phyloP scores from a whole-genome alignment of 2,888 invertebrate genomes.

The Papilio gigon region DNA sequence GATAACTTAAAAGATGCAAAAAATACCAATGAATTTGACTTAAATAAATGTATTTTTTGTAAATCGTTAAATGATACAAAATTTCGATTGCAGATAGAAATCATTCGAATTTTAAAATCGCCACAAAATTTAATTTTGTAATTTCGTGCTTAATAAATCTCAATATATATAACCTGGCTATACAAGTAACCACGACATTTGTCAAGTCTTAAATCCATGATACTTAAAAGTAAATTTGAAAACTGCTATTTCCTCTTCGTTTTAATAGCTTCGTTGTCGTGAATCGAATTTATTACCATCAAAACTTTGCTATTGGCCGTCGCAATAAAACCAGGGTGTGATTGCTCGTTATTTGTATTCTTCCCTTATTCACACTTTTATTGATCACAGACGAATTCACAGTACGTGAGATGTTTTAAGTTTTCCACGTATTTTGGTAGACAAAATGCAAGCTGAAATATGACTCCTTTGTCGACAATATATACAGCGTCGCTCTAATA shows the following conservation, averaged over 20 bases:
- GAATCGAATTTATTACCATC: constrained; percentile 34
- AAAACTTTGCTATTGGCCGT: constrained; percentile 33
- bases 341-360: constrained; percentile 39
- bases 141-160: too few species aligned
- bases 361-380: constrained; percentile 38
- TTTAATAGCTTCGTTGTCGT: constrained; percentile 31
- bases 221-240: constrained; percentile 9
- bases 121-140: too few species aligned
- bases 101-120: neutral
- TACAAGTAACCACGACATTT: neutral
- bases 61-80: too few species aligned
- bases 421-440: constrained; percentile 9
- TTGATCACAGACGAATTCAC: constrained; percentile 38
- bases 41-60: too few species aligned
- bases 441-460: neutral
- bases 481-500: neutral
- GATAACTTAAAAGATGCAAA: too few species aligned
- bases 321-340: constrained; percentile 26
- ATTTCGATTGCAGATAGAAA: too few species aligned
- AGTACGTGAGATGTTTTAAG: constrained; percentile 33
- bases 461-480: constrained; percentile 1
- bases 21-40: too few species aligned
- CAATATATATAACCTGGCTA: neutral
- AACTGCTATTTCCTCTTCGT: constrained; percentile 32
- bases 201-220: constrained; percentile 16